phyloP scores from a whole-genome alignment of 2,797 vertebrate genomes.

The Etheostoma nigrum region DNA sequence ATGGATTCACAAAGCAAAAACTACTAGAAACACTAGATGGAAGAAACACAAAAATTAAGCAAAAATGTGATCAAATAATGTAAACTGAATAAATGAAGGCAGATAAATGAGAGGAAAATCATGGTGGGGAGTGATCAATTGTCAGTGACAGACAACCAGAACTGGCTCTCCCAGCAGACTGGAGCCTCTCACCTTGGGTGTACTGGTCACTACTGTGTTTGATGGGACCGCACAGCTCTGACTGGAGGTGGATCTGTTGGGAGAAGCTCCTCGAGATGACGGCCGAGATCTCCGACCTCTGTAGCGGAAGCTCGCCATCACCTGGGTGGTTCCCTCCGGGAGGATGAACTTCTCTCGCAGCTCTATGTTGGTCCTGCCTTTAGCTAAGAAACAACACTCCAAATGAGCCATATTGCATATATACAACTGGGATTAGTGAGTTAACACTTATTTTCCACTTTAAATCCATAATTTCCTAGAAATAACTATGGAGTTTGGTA shows the following conservation, averaged over 20 bases:
- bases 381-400: slow-evolving; percentile 83
- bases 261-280: slow-evolving; percentile 94
- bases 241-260: slow-evolving; percentile 95
- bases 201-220: slow-evolving; percentile 72
- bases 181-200: slow-evolving; percentile 89
- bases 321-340: slow-evolving; percentile 94
- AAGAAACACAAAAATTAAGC: slow-evolving; percentile 54
- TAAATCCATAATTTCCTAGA: slow-evolving; percentile 7
- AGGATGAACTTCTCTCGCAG: slow-evolving; percentile 98
- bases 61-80: slow-evolving; percentile 48
- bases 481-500: background rate
- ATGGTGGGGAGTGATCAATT: slow-evolving; percentile 26
- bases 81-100: slow-evolving; percentile 10
- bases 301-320: slow-evolving; percentile 97
- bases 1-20: slow-evolving; percentile 84
- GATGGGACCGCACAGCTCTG: slow-evolving; percentile 88
- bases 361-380: slow-evolving; percentile 97
- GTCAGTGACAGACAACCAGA: background rate
- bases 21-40: slow-evolving; percentile 54
- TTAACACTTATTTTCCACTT: slow-evolving; percentile 52
- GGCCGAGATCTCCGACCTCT: slow-evolving; percentile 95
- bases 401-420: slow-evolving; percentile 31
- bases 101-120: slow-evolving; percentile 38
- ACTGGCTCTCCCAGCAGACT: background rate
- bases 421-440: background rate